Evolutionary conservation across 64 coral and sea anemone species (phyloP).

Genomic region (Dendrophyllia cribrosa): DNA sequence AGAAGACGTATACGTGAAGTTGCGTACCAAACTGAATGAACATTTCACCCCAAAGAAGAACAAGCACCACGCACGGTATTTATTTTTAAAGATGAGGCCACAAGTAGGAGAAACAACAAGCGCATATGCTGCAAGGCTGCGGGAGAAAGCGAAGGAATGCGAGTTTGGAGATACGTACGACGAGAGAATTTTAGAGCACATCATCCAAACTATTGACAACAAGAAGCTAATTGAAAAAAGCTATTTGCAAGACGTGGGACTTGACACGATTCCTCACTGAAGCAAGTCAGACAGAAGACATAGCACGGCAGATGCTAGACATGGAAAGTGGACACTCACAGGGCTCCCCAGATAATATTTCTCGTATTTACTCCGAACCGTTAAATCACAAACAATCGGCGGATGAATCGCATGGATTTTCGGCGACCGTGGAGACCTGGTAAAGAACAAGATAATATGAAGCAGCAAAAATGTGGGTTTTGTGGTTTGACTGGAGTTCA

Average conservation of each 20-base stretch:
- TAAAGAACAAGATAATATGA: no score
- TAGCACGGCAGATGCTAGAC: conserved; percentile 10
- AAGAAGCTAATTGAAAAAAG: no score
- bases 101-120: not conserved
- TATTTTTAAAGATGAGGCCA: conserved; percentile 43
- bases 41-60: conserved; percentile 44
- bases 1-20: not conserved
- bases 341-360: not conserved
- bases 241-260: no score
- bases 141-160: conserved; percentile 63
- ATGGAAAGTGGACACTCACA: conserved; percentile 3
- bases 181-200: no score
- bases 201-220: no score
- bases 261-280: no score
- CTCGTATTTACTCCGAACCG: not conserved
- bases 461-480: not conserved
- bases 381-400: not conserved
- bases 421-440: not conserved
- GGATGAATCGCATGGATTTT: not conserved
- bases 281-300: not conserved
- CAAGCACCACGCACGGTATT: conserved; percentile 57
- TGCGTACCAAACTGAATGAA: conserved; percentile 35
- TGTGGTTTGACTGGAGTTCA: not conserved
- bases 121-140: conserved; percentile 31
- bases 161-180: conserved; percentile 41